Evolutionary conservation across 2,113 vertebrate genomes (phyloP).

Genomic region (Corydoras maculifer): DNA sequence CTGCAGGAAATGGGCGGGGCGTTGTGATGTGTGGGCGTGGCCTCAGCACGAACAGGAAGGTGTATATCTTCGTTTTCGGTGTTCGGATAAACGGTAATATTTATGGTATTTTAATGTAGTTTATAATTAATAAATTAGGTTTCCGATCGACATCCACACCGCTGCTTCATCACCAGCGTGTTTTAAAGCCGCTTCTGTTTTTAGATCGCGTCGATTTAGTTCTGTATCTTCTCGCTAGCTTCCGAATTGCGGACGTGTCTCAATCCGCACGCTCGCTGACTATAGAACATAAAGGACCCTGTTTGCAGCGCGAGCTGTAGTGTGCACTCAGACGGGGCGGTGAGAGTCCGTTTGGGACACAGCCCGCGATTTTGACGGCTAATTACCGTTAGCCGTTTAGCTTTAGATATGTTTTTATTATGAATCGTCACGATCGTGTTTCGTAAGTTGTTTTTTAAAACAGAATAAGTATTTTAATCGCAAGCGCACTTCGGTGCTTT

Average conservation of each 20-base stretch:
- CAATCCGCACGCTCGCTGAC: neutral
- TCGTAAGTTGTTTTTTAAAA: neutral
- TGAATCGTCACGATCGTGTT: neutral
- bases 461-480: neutral
- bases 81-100: slow-evolving; percentile 20
- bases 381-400: neutral
- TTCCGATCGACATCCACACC: neutral
- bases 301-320: neutral
- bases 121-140: neutral
- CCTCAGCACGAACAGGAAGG: slow-evolving; percentile 12
- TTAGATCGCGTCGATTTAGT: neutral
- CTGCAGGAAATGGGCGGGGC: slow-evolving; percentile 7
- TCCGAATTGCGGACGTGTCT: neutral
- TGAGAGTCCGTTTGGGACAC: neutral
- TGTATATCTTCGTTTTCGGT: neutral
- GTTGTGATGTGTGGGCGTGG: neutral
- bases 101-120: neutral
- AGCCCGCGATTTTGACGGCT: neutral
- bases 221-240: neutral
- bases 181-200: neutral
- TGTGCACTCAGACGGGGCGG: neutral
- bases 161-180: neutral
- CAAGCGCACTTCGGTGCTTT: neutral
- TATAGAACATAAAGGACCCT: neutral
- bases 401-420: neutral